These are phyloP conservation scores for Acanthurus tractus DNA, from an alignment of 2,797 vertebrate species.

Conservation along the genomic window DNA sequence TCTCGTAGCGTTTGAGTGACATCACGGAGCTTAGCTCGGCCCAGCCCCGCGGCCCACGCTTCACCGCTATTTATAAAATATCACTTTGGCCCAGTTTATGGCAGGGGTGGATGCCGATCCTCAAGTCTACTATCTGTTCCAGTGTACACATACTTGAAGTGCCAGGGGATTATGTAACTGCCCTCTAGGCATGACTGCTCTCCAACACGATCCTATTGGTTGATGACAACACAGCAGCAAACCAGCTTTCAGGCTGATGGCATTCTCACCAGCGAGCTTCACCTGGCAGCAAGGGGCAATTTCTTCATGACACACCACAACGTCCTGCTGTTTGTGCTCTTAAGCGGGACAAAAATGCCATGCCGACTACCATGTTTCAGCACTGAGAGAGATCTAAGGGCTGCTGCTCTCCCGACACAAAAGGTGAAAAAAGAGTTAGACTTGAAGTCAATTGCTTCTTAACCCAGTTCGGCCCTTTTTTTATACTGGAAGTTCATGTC, in stretches of 20 bases:
- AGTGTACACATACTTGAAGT: constrained; percentile 77
- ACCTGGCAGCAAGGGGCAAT: constrained; percentile 47
- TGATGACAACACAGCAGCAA: constrained; percentile 65
- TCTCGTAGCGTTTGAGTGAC: constrained; percentile 76
- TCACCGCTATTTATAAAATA: constrained; percentile 84
- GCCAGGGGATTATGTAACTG: constrained; percentile 81
- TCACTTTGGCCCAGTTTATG: constrained; percentile 81
- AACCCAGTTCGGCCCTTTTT: constrained; percentile 42
- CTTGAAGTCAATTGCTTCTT: constrained; percentile 40
- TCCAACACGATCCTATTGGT: constrained; percentile 58
- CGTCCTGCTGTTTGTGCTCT: constrained; percentile 25
- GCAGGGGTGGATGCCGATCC: constrained; percentile 79
- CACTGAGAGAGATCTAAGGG: constrained; percentile 31
- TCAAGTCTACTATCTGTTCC: constrained; percentile 79
- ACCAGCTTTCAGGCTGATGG: constrained; percentile 54
- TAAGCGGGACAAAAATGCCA: constrained; percentile 34
- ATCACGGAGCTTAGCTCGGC: constrained; percentile 78
- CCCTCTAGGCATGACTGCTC: constrained; percentile 75
- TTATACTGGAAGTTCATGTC: constrained; percentile 14
- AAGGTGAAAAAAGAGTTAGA: constrained; percentile 28
- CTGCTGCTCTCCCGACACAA: constrained; percentile 19
- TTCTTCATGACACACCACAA: constrained; percentile 51
- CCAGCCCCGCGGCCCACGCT: constrained; percentile 83
- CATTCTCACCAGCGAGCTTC: constrained; percentile 44
- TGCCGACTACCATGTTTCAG: constrained; percentile 32